These are phyloP conservation scores for Caenorhabditis inopinata DNA, from an alignment of 1,140 invertebrate species.

Conservation along the genomic window DNA sequence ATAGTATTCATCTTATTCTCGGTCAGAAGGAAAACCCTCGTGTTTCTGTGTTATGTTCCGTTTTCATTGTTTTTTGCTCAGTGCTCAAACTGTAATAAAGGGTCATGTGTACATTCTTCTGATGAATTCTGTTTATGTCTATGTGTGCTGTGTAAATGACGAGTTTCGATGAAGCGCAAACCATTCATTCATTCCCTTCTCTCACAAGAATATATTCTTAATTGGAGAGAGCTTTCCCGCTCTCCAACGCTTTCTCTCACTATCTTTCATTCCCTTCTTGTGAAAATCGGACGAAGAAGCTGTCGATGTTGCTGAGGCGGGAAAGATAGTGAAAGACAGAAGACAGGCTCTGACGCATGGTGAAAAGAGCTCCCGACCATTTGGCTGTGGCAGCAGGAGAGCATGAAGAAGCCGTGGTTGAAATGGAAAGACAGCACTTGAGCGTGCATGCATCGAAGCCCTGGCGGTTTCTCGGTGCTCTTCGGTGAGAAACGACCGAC, in stretches of 20 bases:
- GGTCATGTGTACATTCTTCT: neutral
- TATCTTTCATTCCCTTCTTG: neutral
- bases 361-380: slow-evolving; percentile 27
- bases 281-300: slow-evolving; percentile 1
- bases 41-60: no score
- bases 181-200: slow-evolving; percentile 28
- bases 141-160: slow-evolving; percentile 2
- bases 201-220: slow-evolving; percentile 29
- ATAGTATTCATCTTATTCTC: neutral
- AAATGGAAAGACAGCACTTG: slow-evolving; percentile 29
- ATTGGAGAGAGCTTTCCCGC: slow-evolving; percentile 14
- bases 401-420: slow-evolving; percentile 21
- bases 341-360: slow-evolving; percentile 18
- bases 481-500: slow-evolving; percentile 29
- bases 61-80: neutral
- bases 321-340: neutral
- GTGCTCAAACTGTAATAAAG: neutral
- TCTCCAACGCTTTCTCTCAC: neutral
- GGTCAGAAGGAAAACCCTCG: neutral
- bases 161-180: slow-evolving; percentile 22
- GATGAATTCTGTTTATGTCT: slow-evolving; percentile 4
- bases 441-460: slow-evolving; percentile 25
- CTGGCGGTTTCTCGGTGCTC: slow-evolving; percentile 13
- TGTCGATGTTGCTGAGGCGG: neutral
- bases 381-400: neutral